A percentile compares a stretch with the other conserved stretches of the same genome.
These are phyloP conservation scores for Sarcophaga carnaria DNA, from an alignment of 2,888 invertebrate species.

Conservation along the genomic window DNA sequence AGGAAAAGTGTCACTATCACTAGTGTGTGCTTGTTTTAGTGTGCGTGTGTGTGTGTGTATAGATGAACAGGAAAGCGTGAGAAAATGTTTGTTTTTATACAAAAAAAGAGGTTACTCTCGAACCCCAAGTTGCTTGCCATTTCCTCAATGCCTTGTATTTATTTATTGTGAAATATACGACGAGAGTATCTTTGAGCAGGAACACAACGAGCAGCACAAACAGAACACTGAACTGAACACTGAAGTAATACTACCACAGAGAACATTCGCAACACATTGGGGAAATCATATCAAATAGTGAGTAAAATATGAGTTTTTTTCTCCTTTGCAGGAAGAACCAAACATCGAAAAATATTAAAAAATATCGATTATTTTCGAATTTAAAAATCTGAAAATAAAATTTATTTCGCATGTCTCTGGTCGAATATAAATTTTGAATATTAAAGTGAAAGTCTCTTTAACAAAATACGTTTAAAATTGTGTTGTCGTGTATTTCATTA, in stretches of 20 bases:
- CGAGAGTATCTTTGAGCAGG: background rate
- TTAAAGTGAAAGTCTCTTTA: too few relatives aligned
- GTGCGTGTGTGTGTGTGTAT: background rate
- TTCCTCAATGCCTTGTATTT: conserved; percentile 23
- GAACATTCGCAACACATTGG: too few relatives aligned
- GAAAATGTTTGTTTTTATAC: conserved; percentile 1
- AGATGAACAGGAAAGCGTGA: background rate
- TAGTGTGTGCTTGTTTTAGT: background rate
- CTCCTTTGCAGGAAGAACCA: too few relatives aligned
- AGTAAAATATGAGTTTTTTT: too few relatives aligned
- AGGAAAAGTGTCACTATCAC: conserved; percentile 53
- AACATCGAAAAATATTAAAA: too few relatives aligned
- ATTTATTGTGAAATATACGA: conserved; percentile 1
- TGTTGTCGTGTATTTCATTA: too few relatives aligned
- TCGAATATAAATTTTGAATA: too few relatives aligned
- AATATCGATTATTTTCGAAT: too few relatives aligned
- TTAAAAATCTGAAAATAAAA: too few relatives aligned
- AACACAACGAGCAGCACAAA: background rate
- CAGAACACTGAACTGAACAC: background rate
- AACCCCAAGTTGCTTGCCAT: conserved; percentile 24
- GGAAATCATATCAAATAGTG: too few relatives aligned
- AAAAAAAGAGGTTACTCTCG: conserved; percentile 35
- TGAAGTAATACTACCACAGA: background rate
- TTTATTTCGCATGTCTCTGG: too few relatives aligned
- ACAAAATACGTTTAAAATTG: too few relatives aligned